These are phyloP conservation scores for Brachionus asplanchnoidis DNA, from an alignment of 1,140 invertebrate genomes.

Conservation along the genomic window DNA sequence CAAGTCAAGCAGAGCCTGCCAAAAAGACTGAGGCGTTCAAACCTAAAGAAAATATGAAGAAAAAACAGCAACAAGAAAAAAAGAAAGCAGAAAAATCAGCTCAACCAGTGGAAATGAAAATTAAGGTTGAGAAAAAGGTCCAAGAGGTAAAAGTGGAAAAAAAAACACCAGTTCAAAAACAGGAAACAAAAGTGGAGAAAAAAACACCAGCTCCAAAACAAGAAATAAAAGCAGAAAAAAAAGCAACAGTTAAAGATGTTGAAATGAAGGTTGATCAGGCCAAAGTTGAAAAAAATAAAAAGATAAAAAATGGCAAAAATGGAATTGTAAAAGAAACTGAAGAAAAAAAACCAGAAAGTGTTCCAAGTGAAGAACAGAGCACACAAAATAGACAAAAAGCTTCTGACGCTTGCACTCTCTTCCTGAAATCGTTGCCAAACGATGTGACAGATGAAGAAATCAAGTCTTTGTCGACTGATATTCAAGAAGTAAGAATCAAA, in stretches of 20 bases:
- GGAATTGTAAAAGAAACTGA: neutral
- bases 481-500: slow-evolving; percentile 62
- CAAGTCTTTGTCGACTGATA: slow-evolving; percentile 64
- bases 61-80: neutral
- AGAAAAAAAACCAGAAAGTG: slow-evolving; percentile 39
- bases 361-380: slow-evolving; percentile 42
- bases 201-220: slow-evolving; percentile 43
- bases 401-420: slow-evolving; percentile 58
- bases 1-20: neutral
- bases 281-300: slow-evolving; percentile 41
- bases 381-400: slow-evolving; percentile 16
- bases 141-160: neutral
- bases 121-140: neutral
- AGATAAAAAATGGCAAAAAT: slow-evolving; percentile 27
- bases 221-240: slow-evolving; percentile 36
- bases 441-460: slow-evolving; percentile 73
- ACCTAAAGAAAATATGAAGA: neutral
- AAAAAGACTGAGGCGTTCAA: neutral
- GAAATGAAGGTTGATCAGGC: neutral
- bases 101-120: neutral
- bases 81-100: neutral
- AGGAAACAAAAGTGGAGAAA: slow-evolving; percentile 12
- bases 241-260: slow-evolving; percentile 42
- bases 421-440: slow-evolving; percentile 80
- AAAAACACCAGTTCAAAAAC: neutral